A percentile compares a stretch with the other conserved stretches of the same genome.
phyloP scores from a whole-genome alignment of 1,140 invertebrate species.

The Dendrolimus kikuchii region DNA sequence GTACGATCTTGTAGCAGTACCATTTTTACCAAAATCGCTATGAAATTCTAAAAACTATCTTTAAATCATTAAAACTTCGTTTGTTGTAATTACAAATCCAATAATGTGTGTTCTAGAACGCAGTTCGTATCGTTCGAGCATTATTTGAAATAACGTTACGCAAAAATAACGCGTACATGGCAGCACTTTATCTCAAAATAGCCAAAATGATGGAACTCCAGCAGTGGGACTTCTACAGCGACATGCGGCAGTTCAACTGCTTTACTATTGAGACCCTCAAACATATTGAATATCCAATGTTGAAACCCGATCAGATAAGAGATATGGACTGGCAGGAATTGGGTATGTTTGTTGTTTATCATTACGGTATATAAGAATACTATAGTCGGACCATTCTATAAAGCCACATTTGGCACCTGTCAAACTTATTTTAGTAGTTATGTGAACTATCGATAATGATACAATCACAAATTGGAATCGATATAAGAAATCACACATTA shows the following conservation, averaged over 20 bases:
- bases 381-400: too few species aligned
- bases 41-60: too few species aligned
- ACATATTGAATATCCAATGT: constrained; percentile 85
- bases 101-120: constrained; percentile 78
- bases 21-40: too few species aligned
- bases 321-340: constrained; percentile 93
- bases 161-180: constrained; percentile 91
- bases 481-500: too few species aligned
- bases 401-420: too few species aligned
- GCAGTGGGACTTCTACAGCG: constrained; percentile 91
- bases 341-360: constrained; percentile 66
- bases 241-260: constrained; percentile 89
- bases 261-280: constrained; percentile 85
- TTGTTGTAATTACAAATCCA: too few species aligned
- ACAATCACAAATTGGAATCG: too few species aligned
- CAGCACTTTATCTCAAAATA: constrained; percentile 84
- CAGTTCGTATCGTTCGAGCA: constrained; percentile 90
- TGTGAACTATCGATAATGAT: too few species aligned
- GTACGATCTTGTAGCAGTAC: too few species aligned
- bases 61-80: too few species aligned
- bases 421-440: too few species aligned
- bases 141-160: constrained; percentile 95
- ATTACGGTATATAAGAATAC: too few species aligned
- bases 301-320: constrained; percentile 83
- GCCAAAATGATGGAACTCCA: constrained; percentile 93